These are phyloP conservation scores for Lagria hirta DNA, from an alignment of 2,888 invertebrate species.

Conservation along the genomic window DNA sequence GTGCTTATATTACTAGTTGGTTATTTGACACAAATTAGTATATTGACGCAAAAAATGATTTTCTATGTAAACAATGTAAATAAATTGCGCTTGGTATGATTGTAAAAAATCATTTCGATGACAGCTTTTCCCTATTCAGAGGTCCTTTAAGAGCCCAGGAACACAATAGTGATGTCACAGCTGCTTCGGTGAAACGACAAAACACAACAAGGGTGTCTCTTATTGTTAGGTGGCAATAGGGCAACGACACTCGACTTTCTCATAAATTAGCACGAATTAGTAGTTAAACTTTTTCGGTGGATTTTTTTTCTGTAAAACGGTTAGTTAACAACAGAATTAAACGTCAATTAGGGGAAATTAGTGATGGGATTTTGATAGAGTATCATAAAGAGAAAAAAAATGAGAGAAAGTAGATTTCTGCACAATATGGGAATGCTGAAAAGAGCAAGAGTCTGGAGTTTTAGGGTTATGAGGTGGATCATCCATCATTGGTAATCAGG, in stretches of 20 bases:
- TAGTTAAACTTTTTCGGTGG: conserved; percentile 21
- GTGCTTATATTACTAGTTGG: too few species aligned
- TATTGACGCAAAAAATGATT: too few species aligned
- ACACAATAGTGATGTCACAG: conserved; percentile 28
- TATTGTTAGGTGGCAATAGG: conserved; percentile 25
- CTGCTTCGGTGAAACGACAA: conserved; percentile 18
- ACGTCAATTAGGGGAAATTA: conserved; percentile 10
- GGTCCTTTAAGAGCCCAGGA: conserved; percentile 7
- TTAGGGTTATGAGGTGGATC: conserved; percentile 14
- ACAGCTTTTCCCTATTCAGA: too few species aligned
- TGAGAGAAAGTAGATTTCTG: too few species aligned
- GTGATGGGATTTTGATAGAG: conserved; percentile 10
- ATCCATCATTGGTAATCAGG: conserved; percentile 39
- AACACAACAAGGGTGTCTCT: conserved; percentile 19
- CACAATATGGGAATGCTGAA: conserved; percentile 11
- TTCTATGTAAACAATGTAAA: too few species aligned
- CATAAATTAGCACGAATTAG: conserved; percentile 30
- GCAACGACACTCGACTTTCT: conserved; percentile 22
- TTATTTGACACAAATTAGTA: too few species aligned
- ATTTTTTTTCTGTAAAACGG: conserved; percentile 18
- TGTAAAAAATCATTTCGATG: conserved; percentile 14
- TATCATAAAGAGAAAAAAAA: too few species aligned
- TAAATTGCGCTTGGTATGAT: too few species aligned
- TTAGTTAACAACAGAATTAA: conserved; percentile 23
- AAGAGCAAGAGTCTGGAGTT: conserved; percentile 3